Evolutionary conservation across 2,797 vertebrate species (phyloP), one percentile per base, ranked within the genome.

Genomic region (Rhabdomys pumilio): DNA sequence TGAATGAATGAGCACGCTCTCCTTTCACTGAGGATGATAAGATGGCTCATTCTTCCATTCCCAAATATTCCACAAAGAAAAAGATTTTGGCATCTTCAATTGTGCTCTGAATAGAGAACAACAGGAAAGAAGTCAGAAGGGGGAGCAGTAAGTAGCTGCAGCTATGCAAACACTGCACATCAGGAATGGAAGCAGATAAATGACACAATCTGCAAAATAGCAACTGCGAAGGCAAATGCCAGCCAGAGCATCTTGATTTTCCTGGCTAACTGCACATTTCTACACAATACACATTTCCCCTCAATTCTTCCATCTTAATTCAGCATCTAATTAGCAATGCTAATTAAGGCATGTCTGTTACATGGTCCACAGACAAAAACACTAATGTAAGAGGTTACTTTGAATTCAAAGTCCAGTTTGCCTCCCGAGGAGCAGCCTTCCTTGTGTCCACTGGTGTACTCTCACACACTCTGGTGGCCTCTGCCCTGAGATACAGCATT

Each of bases 361-460:
- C 93, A 75, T 50, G 44, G 79, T 34, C 72, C 41, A 93, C 24
- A 84, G 41, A 83, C 7, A 57, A 93, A 93, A 94, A 79, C 53
- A 81, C 77, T 88, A 50, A 57, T 29, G 86, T 22, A 53, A 93
- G 50, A 96, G 65, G 61, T 15, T 92, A 89, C 91, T 81, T 85
- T 76, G 72, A 91, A 91, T 76, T 96, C 87, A 92, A 93, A 91
- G 93, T 92, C 73, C 79, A 84, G 80, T 81, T 89, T 95, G 55
- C 47, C 73, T 73, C 89, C 22, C 1, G 31, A 94, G 76, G 69
- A 94, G 84, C 65, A 84, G 14, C 26, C 90, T 91, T 96, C 44
- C 82, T 82, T 10, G 55, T 94, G 3, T 84, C 84, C 80, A 38
- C 17, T 73, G 80, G n/a, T 31, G 80, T 83, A 83, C 7, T 57